A percentile compares a stretch with the other conserved stretches of the same genome.
phyloP scores from a whole-genome alignment of 2,888 invertebrate genomes.

The Hydraecia micacea region DNA sequence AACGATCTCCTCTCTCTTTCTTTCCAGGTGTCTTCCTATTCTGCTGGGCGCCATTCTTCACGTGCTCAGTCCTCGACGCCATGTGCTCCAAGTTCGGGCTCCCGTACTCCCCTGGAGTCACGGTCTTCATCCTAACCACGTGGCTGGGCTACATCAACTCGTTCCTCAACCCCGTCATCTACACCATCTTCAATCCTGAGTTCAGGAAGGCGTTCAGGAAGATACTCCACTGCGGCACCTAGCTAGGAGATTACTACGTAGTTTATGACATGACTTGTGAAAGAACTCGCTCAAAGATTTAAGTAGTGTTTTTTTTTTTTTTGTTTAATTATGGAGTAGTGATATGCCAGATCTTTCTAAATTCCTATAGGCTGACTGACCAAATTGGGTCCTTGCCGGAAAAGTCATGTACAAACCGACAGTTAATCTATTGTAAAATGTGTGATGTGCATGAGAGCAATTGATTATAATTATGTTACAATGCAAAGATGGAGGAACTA shows the following conservation, averaged over 20 bases:
- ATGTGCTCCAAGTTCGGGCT: slow-evolving; percentile 96
- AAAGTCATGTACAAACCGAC: background rate
- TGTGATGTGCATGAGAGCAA: background rate
- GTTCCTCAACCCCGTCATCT: slow-evolving; percentile 97
- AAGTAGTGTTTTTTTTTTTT: slow-evolving; percentile 12
- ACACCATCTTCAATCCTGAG: slow-evolving; percentile 98
- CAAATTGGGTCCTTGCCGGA: background rate
- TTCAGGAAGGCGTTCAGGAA: slow-evolving; percentile 99
- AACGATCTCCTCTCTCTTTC: background rate
- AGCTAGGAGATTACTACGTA: slow-evolving; percentile 85
- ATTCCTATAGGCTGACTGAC: background rate
- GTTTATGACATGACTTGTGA: slow-evolving; percentile 74
- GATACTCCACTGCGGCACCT: slow-evolving; percentile 93
- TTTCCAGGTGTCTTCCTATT: slow-evolving; percentile 98
- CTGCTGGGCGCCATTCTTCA: slow-evolving; percentile 99
- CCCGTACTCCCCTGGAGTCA: slow-evolving; percentile 95
- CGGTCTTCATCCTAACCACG: slow-evolving; percentile 97
- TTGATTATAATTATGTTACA: background rate
- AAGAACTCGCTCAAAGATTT: slow-evolving; percentile 52
- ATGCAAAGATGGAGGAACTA: background rate
- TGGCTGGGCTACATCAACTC: slow-evolving; percentile 99
- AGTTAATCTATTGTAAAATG: background rate
- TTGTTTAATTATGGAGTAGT: background rate
- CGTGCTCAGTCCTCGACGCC: slow-evolving; percentile 99
- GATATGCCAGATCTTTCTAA: background rate